Base-by-base conservation (phyloP, 2,797 vertebrate genomes). In the Halcyon smyrnensis region DNA sequence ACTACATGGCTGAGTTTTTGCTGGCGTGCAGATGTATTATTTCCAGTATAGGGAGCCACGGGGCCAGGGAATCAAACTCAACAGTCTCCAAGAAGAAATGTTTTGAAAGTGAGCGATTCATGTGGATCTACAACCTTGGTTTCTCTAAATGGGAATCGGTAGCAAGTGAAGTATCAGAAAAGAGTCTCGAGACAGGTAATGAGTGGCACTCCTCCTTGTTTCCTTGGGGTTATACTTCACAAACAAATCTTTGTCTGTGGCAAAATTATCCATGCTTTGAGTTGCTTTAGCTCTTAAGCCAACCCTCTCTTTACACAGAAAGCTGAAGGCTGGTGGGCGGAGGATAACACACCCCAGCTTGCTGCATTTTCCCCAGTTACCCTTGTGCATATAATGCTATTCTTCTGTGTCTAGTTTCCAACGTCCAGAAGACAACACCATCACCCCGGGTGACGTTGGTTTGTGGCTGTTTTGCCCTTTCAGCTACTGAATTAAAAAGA, bases 401-500 rank as follows among this genome's bases (percentile, higher is more conserved):
- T 41, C 27, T 56, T 21, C 34, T 27, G 9, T 53, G 19, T 20
- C 17, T 50, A 13, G n/a, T 30, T 67, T 73, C 32, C n/a, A 7
- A 0, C 19, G 11, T 27, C 11, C 18, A 14, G 68, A 68, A 37
- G 28, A 32, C 5, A 8, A 63, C 50, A 8, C 1, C 24, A 9
- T 70, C 1, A 1, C 6, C 39, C 25, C 11, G 15, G 25, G 8
- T n/a, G 57, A 32, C 75, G 43, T 24, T 0, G 0, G 23, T 57
- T 60, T 62, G 59, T 24, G 39, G 45, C 27, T 56, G n/a, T 3
- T 79, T 46, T 71, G 57, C 53, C 20, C 43, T 89, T 56, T 50
- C n/a, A 62, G 11, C 25, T 70, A 6, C 21, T 54, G 43, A 50
- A 50, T 60, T 63, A 59, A 63, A 74, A 70, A 34, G 1, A 15